Evolutionary conservation across 1,140 invertebrate species (phyloP), one percentile per base, ranked within the genome.

Genomic region (Drosophila suzukii): DNA sequence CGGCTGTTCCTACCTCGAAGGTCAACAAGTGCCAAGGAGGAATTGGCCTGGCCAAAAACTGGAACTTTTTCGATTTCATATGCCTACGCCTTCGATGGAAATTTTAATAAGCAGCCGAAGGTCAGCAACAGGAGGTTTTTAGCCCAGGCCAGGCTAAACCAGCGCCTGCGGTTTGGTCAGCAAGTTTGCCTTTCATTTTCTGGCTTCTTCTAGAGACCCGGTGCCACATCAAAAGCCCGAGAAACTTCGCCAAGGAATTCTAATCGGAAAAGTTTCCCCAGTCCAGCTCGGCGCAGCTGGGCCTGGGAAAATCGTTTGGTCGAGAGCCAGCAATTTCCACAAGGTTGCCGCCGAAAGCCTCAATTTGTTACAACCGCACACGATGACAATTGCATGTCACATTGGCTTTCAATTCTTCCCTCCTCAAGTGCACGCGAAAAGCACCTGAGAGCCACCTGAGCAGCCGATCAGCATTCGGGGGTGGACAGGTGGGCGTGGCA

Each of bases 11-110:
- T 85, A 82, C 82, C 74, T 76, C 72, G 83, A 86, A 86, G 83
- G 83, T 86, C 79, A 86, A 86, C 83, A 66, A 88, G 83, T 88
- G 83, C 83, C 65, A 86, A 86, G 78, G 78, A 86, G 78, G 83
- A 86, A 86, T 86, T 83, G 81, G 81, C 74, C 62, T 74, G 78
- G 63, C 74, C 73, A 58, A 78, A 85, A 85, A 81, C 83, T 86
- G 78, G 78, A 75, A 81, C 47, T 71, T 70, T 57, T 71, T 70
- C 47, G 49, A 71, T 58, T 71, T 56, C 67, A 71, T 62, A 57
- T 54, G 54, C 65, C 79, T 79, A 78, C 85, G 86, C 86, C 83
- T 88, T 83, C 76, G 80, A 89, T 82, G 83, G 83, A 88, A 86
- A 88, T 83, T 86, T 86, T 86, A 86, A 86, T 86, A 88, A 86